Conservation (phyloP, 2,888 invertebrate species). For the Drosophila fungiperda region DNA sequence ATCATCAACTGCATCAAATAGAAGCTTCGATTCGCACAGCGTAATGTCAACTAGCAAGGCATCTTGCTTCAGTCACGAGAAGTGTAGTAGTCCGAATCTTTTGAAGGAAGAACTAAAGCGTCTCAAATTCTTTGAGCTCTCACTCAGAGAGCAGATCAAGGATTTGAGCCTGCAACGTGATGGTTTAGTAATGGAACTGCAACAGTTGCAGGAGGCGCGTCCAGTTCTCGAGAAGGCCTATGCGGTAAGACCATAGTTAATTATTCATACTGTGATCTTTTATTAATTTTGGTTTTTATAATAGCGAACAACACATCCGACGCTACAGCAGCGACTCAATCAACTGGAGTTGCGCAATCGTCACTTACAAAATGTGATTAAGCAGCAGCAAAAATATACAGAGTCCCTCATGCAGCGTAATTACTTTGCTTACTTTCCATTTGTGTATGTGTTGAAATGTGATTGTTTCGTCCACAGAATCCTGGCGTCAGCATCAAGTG, state of each 20-base stretch:
- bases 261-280: not conserved
- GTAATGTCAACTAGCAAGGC: conserved; percentile 82
- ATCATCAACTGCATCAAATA: conserved; percentile 83
- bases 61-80: conserved; percentile 69
- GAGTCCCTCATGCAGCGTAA: conserved; percentile 88
- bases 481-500: conserved; percentile 85
- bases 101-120: conserved; percentile 84
- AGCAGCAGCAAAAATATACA: conserved; percentile 88
- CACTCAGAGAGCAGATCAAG: conserved; percentile 84
- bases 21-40: conserved; percentile 84
- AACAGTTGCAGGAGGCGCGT: conserved; percentile 85
- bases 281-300: not conserved
- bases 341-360: conserved; percentile 88
- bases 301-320: conserved; percentile 84
- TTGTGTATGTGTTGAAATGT: not conserved
- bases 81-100: conserved; percentile 79
- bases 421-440: conserved; percentile 63
- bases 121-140: conserved; percentile 83
- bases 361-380: conserved; percentile 87
- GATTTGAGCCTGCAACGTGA: conserved; percentile 84
- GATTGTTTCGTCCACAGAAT: conserved; percentile 67
- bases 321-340: conserved; percentile 84
- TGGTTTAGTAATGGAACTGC: conserved; percentile 85
- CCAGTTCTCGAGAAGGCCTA: conserved; percentile 85
- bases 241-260: conserved; percentile 76